phyloP scores from a whole-genome alignment of 2,113 vertebrate genomes.

The Rhea americana region DNA sequence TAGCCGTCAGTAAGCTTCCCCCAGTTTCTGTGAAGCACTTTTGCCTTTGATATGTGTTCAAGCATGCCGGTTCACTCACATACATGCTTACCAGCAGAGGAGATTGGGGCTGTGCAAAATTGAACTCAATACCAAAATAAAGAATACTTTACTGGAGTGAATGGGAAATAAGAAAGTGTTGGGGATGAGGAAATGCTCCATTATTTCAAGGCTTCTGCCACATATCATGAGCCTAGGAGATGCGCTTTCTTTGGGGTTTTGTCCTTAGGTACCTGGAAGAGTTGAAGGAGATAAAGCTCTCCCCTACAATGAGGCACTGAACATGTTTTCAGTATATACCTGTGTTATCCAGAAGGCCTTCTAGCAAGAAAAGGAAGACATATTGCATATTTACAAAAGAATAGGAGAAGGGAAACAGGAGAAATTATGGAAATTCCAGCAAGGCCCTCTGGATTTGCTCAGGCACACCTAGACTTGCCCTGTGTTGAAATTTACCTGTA shows the following conservation, averaged over 20 bases:
- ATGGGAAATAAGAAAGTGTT: neutral
- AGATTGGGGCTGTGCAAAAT: neutral
- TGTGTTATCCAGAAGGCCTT: slow-evolving; percentile 22
- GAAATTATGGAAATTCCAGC: slow-evolving; percentile 53
- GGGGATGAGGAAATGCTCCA: neutral
- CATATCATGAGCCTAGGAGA: neutral
- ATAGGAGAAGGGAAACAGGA: neutral
- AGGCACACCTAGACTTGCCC: slow-evolving; percentile 60
- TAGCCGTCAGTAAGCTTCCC: neutral
- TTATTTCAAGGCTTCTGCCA: neutral
- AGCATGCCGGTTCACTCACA: fast-evolving
- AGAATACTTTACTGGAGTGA: neutral
- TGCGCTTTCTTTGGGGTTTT: neutral
- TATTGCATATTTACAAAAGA: neutral
- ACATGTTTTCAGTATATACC: neutral
- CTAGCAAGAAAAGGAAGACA: slow-evolving; percentile 13
- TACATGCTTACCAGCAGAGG: neutral
- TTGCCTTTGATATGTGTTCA: neutral
- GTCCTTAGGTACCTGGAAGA: neutral
- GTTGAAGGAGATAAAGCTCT: neutral
- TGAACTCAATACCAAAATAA: neutral
- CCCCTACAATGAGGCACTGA: neutral
- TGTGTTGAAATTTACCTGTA: slow-evolving; percentile 50
- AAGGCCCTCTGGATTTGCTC: slow-evolving; percentile 41
- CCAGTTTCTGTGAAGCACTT: neutral